phyloP scores from a whole-genome alignment of 2,797 vertebrate species.

The Poecilia wingei region DNA sequence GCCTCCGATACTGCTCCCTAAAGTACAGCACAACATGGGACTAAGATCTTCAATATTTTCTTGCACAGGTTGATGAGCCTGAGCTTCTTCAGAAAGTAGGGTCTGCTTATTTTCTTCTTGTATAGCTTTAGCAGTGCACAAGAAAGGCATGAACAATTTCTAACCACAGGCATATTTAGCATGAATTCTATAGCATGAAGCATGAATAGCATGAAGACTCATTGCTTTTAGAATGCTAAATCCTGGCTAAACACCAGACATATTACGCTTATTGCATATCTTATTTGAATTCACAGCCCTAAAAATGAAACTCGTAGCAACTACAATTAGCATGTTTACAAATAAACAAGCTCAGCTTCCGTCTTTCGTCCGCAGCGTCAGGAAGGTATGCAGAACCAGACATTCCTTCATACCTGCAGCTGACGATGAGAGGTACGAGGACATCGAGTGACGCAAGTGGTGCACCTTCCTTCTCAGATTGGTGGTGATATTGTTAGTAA shows the following conservation, averaged over 20 bases:
- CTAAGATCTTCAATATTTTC: neutral
- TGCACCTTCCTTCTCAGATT: slow-evolving; percentile 40
- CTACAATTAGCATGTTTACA: slow-evolving; percentile 25
- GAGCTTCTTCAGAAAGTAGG: neutral
- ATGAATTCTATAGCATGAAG: no score
- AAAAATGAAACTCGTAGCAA: slow-evolving; percentile 15
- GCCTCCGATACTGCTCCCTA: neutral
- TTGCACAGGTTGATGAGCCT: neutral
- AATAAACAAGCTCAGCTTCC: neutral
- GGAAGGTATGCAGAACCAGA: slow-evolving; percentile 50
- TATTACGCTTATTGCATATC: neutral
- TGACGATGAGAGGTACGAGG: neutral
- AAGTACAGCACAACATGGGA: neutral
- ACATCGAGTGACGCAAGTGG: slow-evolving; percentile 36
- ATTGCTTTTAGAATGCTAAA: neutral
- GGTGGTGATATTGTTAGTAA: slow-evolving; percentile 42
- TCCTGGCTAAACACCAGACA: neutral
- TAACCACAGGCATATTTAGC: neutral
- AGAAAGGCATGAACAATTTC: neutral
- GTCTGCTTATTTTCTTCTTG: neutral
- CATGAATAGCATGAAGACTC: no score
- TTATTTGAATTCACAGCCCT: neutral
- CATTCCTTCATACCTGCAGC: slow-evolving; percentile 50
- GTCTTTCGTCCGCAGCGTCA: slow-evolving; percentile 37
- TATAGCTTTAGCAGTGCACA: neutral